Evolutionary conservation across 2,888 invertebrate species (phyloP).

Genomic region (Tenodera sinensis): DNA sequence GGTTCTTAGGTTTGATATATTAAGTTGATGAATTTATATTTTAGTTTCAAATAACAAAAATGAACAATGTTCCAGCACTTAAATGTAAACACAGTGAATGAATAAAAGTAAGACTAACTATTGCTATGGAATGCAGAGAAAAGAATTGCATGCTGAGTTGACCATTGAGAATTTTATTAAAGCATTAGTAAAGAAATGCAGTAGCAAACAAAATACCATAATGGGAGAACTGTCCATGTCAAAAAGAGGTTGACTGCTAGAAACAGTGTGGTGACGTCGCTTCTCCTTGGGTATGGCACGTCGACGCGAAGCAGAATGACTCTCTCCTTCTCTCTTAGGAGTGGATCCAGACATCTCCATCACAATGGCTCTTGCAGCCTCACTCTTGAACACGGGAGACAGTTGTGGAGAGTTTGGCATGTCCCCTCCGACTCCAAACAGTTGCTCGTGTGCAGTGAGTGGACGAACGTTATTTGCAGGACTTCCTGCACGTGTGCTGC

Average conservation of each 20-base stretch:
- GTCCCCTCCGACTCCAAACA: conserved; percentile 36
- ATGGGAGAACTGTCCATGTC: conserved; percentile 38
- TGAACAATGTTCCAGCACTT: neutral
- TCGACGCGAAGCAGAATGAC: conserved; percentile 35
- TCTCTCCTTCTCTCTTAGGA: neutral
- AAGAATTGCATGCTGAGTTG: neutral
- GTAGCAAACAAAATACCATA: conserved; percentile 10
- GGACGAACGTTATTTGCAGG: conserved; percentile 32
- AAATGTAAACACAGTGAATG: neutral
- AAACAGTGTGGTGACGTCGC: conserved; percentile 82
- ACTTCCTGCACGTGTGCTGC: conserved; percentile 38
- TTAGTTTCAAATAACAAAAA: neutral
- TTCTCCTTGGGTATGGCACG: conserved; percentile 74
- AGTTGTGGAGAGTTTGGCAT: conserved; percentile 53
- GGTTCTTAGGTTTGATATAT: no score
- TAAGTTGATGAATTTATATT: no score
- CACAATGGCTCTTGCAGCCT: conserved; percentile 81
- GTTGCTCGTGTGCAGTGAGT: conserved; percentile 41
- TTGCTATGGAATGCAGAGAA: neutral
- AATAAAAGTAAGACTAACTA: neutral
- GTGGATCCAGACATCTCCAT: conserved; percentile 62
- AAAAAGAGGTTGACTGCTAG: conserved; percentile 50
- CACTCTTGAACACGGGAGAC: conserved; percentile 81
- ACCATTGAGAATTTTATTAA: neutral
- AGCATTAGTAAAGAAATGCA: neutral